Evolutionary conservation across 2,888 invertebrate species (phyloP).

Genomic region (Papilio demoleus): DNA sequence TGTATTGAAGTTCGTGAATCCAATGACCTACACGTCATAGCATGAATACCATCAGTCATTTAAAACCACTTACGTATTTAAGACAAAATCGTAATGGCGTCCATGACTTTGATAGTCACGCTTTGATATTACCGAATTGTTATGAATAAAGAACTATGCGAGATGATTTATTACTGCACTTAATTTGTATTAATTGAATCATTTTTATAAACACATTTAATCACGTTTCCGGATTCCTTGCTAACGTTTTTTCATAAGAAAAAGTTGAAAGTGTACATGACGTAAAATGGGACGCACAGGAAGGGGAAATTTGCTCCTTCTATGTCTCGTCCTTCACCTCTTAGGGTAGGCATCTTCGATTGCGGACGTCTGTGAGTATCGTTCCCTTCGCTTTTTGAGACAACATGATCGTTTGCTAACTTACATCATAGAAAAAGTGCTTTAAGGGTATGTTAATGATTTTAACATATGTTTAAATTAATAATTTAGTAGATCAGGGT

Average conservation of each 20-base stretch:
- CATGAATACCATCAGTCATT: constrained; percentile 13
- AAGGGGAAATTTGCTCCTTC: too few relatives aligned
- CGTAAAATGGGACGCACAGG: too few relatives aligned
- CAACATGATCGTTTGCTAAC: too few relatives aligned
- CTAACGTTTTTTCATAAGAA: too few relatives aligned
- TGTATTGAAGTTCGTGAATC: constrained; percentile 22
- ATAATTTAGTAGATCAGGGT: not conserved
- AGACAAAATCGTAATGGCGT: constrained; percentile 28
- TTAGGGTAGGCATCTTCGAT: too few relatives aligned
- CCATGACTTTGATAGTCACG: constrained; percentile 39
- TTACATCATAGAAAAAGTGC: too few relatives aligned
- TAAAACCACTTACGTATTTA: constrained; percentile 25
- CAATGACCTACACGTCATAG: constrained; percentile 13
- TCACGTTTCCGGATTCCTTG: too few relatives aligned
- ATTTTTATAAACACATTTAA: not conserved
- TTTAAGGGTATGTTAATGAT: not conserved
- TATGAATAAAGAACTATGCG: not conserved
- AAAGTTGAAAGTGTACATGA: too few relatives aligned
- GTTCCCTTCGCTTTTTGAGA: too few relatives aligned
- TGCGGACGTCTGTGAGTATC: too few relatives aligned
- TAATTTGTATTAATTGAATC: not conserved
- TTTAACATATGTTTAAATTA: not conserved
- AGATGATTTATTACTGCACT: not conserved
- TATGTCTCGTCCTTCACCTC: too few relatives aligned
- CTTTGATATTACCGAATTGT: constrained; percentile 8